phyloP scores from a whole-genome alignment of 2,888 invertebrate genomes.

The Diachrysia chrysitis region DNA sequence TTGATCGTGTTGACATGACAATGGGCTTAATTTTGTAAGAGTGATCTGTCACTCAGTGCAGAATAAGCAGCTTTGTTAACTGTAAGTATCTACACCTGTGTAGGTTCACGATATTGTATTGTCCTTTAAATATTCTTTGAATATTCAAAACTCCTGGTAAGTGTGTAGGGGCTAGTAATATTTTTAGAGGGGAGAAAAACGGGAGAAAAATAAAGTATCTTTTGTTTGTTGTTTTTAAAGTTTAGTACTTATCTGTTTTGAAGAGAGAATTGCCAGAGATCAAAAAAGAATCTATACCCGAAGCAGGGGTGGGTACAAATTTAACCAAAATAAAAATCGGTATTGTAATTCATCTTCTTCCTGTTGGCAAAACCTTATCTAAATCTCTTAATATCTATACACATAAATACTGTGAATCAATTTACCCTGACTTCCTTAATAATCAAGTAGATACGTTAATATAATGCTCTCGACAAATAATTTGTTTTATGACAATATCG shows the following conservation, averaged over 20 bases:
- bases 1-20: background rate
- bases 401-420: background rate
- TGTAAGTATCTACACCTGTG: background rate
- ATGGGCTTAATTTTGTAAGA: conserved; percentile 5
- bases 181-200: background rate
- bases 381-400: background rate
- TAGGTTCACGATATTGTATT: background rate
- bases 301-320: no score
- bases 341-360: no score
- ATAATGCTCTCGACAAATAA: background rate
- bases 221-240: no score
- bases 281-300: no score
- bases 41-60: background rate
- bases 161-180: background rate
- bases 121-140: background rate
- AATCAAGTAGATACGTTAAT: conserved; percentile 3
- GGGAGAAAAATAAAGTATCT: no score
- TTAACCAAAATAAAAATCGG: no score
- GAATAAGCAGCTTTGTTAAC: background rate
- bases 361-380: no score
- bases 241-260: no score
- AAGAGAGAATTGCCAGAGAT: no score
- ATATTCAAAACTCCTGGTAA: background rate
- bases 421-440: background rate
- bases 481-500: background rate